Conservation (phyloP, 2,113 vertebrate genomes). For the Myrmophylax atrothorax region DNA sequence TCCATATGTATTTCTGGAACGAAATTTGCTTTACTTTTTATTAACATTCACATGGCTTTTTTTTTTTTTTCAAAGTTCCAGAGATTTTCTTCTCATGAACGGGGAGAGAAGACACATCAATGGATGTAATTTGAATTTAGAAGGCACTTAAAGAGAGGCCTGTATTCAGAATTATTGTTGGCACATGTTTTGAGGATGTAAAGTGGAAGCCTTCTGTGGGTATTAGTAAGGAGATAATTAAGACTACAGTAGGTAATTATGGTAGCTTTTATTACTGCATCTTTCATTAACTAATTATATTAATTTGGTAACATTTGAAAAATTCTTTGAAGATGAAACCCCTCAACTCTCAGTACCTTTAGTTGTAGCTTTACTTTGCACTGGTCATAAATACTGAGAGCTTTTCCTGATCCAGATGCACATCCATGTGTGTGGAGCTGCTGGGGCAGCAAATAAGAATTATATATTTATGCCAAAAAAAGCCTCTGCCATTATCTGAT, state of each 20-base stretch:
- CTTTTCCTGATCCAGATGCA: not conserved
- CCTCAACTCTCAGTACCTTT: constrained; percentile 27
- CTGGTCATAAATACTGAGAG: not conserved
- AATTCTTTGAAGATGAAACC: constrained; percentile 59
- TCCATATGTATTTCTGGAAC: not conserved
- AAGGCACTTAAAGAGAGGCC: constrained; percentile 27
- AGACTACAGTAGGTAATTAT: constrained; percentile 51
- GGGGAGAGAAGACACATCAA: constrained; percentile 22
- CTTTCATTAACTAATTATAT: constrained; percentile 72
- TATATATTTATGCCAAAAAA: rapidly evolving
- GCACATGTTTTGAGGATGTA: constrained; percentile 51
- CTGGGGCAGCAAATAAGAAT: not conserved
- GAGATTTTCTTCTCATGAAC: constrained; percentile 37
- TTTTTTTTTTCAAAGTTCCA: not conserved
- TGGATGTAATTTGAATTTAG: constrained; percentile 62
- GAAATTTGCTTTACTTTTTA: not conserved
- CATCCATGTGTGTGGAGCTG: not conserved
- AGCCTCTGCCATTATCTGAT: not conserved
- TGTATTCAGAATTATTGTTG: not conserved
- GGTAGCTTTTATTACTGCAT: constrained; percentile 43
- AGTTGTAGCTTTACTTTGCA: not conserved
- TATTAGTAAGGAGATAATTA: constrained; percentile 48
- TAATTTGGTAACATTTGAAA: constrained; percentile 60
- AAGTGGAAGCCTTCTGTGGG: constrained; percentile 30
- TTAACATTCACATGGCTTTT: not conserved